Evolutionary conservation across 2,113 vertebrate species (phyloP).

Genomic region (Campylomormyrus tamandua): DNA sequence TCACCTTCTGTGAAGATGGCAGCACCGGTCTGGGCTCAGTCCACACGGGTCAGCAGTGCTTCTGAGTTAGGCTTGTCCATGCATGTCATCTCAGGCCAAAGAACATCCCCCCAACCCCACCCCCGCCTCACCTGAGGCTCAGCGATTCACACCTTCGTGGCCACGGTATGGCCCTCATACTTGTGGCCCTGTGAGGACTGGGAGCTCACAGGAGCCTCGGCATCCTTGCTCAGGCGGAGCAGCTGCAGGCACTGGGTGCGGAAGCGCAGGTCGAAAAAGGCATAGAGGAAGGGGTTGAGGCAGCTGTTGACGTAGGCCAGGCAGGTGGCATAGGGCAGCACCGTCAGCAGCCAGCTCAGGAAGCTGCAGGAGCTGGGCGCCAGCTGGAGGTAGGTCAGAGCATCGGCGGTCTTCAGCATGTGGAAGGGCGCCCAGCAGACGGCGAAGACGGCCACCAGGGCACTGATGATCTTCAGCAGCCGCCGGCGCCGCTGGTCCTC

Average conservation of each 20-base stretch:
- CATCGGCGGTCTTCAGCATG: constrained; percentile 67
- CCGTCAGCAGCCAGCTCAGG: constrained; percentile 61
- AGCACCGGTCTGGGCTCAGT: not conserved
- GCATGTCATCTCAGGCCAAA: not conserved
- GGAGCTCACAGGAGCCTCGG: constrained; percentile 56
- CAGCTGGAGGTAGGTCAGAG: constrained; percentile 63
- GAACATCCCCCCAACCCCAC: not conserved
- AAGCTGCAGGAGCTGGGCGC: constrained; percentile 57
- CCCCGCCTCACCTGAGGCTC: not conserved
- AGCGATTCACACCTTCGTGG: constrained; percentile 66
- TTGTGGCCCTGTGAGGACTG: constrained; percentile 75
- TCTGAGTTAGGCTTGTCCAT: not conserved
- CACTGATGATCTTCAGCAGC: constrained; percentile 73
- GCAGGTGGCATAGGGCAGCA: constrained; percentile 74
- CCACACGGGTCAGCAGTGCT: not conserved
- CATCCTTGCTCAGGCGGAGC: constrained; percentile 60
- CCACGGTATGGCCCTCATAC: constrained; percentile 66
- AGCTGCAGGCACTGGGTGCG: constrained; percentile 68
- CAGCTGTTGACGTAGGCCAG: constrained; percentile 80
- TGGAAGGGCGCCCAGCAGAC: constrained; percentile 79
- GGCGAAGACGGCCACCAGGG: constrained; percentile 69
- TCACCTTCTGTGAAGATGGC: not conserved
- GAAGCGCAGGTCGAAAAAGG: constrained; percentile 76
- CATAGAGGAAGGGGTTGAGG: constrained; percentile 78
- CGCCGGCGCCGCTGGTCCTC: constrained; percentile 64